phyloP scores from a whole-genome alignment of 2,888 invertebrate genomes.

The Epicampocera succincta region DNA sequence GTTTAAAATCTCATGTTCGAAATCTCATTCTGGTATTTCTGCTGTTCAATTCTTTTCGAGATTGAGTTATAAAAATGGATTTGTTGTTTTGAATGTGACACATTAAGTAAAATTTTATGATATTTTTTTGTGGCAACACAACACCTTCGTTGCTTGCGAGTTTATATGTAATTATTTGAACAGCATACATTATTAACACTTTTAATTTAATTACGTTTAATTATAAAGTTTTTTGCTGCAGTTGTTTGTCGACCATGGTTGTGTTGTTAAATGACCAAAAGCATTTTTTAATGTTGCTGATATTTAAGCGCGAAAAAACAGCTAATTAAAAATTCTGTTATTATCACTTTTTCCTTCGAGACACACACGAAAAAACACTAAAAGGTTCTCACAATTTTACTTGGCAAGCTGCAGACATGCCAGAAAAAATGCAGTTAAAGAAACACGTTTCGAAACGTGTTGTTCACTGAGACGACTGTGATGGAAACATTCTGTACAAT shows the following conservation, averaged over 20 bases:
- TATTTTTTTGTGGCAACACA: slow-evolving; percentile 5
- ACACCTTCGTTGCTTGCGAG: not conserved
- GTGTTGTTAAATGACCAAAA: slow-evolving; percentile 10
- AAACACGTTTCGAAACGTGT: slow-evolving; percentile 60
- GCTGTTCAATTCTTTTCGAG: not conserved
- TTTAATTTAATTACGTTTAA: slow-evolving; percentile 64
- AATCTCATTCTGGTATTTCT: not conserved
- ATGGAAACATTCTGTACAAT: slow-evolving; percentile 20
- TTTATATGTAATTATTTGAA: slow-evolving; percentile 37
- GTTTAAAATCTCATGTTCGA: slow-evolving; percentile 9
- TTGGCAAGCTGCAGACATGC: slow-evolving; percentile 16
- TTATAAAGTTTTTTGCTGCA: slow-evolving; percentile 22
- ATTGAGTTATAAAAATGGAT: slow-evolving; percentile 60
- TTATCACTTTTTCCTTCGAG: slow-evolving; percentile 54
- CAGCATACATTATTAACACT: slow-evolving; percentile 64
- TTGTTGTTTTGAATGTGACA: slow-evolving; percentile 54
- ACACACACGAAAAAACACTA: slow-evolving; percentile 14
- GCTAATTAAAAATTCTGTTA: slow-evolving; percentile 69
- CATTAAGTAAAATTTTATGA: slow-evolving; percentile 60
- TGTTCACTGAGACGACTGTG: slow-evolving; percentile 1
- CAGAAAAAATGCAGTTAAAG: slow-evolving; percentile 10
- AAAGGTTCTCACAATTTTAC: slow-evolving; percentile 55
- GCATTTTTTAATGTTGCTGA: slow-evolving; percentile 25
- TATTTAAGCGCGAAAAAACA: slow-evolving; percentile 40
- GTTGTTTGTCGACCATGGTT: slow-evolving; percentile 3